These are phyloP conservation scores for Tarsius wallacei DNA, from an alignment of 2,797 vertebrate species.

Conservation along the genomic window DNA sequence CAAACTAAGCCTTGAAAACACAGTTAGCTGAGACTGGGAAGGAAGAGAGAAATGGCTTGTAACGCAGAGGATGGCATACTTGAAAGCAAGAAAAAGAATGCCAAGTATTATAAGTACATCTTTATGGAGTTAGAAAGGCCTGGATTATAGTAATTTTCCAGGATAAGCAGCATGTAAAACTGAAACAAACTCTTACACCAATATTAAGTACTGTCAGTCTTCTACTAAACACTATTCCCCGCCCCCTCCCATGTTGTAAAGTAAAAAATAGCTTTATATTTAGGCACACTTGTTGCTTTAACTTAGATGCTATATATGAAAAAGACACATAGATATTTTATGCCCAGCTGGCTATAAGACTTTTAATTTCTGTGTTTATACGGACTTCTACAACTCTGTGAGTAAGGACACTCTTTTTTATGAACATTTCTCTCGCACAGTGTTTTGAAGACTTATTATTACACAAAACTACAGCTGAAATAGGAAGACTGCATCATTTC, in stretches of 20 bases:
- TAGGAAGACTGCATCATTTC: not conserved
- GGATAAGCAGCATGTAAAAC: slow-evolving; percentile 5
- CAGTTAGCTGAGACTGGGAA: not conserved
- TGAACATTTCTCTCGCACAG: slow-evolving; percentile 53
- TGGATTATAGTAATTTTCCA: not conserved
- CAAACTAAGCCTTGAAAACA: slow-evolving; percentile 30
- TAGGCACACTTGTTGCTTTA: slow-evolving; percentile 10
- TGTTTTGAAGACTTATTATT: not conserved
- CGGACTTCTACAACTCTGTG: not conserved
- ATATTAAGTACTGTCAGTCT: not conserved
- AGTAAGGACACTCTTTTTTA: slow-evolving; percentile 27
- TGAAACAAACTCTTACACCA: slow-evolving; percentile 5
- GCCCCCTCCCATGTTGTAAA: not conserved
- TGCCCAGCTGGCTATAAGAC: not conserved
- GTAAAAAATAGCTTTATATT: slow-evolving; percentile 10
- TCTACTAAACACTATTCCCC: not conserved
- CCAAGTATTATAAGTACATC: not conserved
- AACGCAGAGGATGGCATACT: not conserved
- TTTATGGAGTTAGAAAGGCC: not conserved
- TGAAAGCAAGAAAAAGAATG: not conserved
- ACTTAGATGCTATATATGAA: not conserved
- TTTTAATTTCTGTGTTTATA: slow-evolving; percentile 60
- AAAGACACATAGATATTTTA: slow-evolving; percentile 37
- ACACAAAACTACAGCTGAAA: not conserved
- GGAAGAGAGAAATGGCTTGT: not conserved